Evolutionary conservation across 2,888 invertebrate genomes (phyloP).

Genomic region (Callimorpha dominula): DNA sequence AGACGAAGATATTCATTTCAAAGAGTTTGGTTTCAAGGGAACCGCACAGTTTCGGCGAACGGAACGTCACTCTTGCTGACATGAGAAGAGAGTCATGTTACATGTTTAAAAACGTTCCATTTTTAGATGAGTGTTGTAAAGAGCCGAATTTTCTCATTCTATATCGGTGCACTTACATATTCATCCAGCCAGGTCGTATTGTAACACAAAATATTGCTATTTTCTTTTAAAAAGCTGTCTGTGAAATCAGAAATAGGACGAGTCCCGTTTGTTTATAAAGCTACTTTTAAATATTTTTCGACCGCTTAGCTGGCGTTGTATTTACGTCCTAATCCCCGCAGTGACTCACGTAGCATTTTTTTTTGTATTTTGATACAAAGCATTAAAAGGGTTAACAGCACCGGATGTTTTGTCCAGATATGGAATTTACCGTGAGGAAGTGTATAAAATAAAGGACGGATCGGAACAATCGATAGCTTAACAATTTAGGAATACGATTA

Average conservation of each 20-base stretch:
- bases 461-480: slow-evolving; percentile 60
- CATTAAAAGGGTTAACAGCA: slow-evolving; percentile 70
- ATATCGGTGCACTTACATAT: neutral
- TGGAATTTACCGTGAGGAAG: slow-evolving; percentile 70
- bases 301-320: slow-evolving; percentile 46
- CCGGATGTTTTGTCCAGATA: slow-evolving; percentile 75
- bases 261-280: slow-evolving; percentile 43
- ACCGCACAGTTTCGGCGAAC: neutral
- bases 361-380: slow-evolving; percentile 81
- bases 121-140: neutral
- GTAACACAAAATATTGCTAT: slow-evolving; percentile 11
- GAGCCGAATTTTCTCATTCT: slow-evolving; percentile 1
- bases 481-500: slow-evolving; percentile 38
- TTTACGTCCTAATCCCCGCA: slow-evolving; percentile 38
- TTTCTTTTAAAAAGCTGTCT: slow-evolving; percentile 5
- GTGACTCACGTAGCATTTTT: slow-evolving; percentile 75
- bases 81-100: neutral
- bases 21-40: neutral
- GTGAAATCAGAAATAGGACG: slow-evolving; percentile 27
- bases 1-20: neutral
- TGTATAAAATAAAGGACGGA: slow-evolving; percentile 61
- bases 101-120: neutral
- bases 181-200: slow-evolving; percentile 1
- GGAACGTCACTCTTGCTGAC: neutral
- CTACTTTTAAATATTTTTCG: slow-evolving; percentile 41